Conservation (phyloP, 2,113 vertebrate species). For the Phodopus roborovskii region DNA sequence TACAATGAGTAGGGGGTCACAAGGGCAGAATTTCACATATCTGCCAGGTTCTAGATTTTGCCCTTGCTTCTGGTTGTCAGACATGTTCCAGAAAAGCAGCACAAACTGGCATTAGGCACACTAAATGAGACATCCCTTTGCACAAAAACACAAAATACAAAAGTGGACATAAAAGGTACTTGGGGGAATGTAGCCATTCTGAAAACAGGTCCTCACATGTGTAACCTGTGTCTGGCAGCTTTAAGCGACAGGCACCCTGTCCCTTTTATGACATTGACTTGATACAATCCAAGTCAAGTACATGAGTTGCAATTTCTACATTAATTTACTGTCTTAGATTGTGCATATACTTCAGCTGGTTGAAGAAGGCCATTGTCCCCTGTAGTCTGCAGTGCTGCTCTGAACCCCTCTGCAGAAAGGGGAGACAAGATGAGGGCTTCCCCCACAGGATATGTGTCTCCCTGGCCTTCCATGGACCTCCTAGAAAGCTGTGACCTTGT, state of each 20-base stretch:
- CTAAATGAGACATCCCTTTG: background rate
- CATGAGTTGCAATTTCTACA: background rate
- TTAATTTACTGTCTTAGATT: background rate
- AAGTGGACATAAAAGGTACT: background rate
- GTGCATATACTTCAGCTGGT: background rate
- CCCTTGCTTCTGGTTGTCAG: background rate
- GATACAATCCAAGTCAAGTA: constrained; percentile 6
- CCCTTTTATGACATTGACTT: background rate
- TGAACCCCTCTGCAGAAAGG: background rate
- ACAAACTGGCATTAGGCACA: background rate
- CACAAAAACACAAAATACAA: background rate
- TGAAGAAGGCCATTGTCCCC: background rate
- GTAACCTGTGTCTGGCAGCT: background rate
- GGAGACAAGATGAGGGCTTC: rapidly evolving
- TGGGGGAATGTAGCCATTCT: background rate
- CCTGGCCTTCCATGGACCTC: rapidly evolving
- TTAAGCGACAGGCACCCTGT: constrained; percentile 23
- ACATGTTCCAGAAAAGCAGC: constrained; percentile 4
- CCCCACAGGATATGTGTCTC: rapidly evolving
- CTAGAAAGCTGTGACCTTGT: background rate
- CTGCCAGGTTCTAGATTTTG: background rate
- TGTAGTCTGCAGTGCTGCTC: background rate
- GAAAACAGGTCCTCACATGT: background rate
- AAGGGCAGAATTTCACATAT: background rate
- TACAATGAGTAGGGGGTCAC: background rate